Conservation (phyloP, 2,113 vertebrate species). For the Phrynosoma blainvillii region DNA sequence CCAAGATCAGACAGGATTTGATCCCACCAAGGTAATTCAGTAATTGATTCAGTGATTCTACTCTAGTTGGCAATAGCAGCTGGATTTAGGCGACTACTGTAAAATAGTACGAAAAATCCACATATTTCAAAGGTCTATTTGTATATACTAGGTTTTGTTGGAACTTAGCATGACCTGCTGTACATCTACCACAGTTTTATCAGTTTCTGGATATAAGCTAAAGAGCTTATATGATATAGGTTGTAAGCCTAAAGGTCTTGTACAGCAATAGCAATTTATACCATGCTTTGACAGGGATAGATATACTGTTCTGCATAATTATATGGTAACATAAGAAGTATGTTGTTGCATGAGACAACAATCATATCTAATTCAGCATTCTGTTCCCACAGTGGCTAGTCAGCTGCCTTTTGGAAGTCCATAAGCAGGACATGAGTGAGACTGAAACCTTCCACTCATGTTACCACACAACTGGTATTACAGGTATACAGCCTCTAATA, state of each 20-base stretch:
- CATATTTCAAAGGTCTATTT: neutral
- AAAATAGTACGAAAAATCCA: no score
- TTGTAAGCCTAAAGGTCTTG: neutral
- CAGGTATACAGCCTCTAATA: neutral
- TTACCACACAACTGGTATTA: neutral
- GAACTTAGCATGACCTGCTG: neutral
- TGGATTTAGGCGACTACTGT: no score
- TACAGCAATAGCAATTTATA: neutral
- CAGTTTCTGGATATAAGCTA: neutral
- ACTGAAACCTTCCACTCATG: neutral
- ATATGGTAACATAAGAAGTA: no score
- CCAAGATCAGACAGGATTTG: neutral
- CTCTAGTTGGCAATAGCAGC: no score
- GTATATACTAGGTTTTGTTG: neutral
- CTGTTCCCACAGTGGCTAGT: neutral
- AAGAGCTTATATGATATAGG: no score
- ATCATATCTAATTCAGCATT: neutral
- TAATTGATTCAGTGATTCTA: no score
- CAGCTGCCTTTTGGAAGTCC: neutral
- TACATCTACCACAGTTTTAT: neutral
- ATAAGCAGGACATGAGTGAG: neutral
- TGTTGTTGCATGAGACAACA: no score
- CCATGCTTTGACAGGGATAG: neutral
- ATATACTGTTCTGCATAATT: neutral
- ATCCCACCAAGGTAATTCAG: no score